These are phyloP conservation scores for Cherax quadricarinatus DNA, from an alignment of 1,140 invertebrate genomes.

Conservation along the genomic window DNA sequence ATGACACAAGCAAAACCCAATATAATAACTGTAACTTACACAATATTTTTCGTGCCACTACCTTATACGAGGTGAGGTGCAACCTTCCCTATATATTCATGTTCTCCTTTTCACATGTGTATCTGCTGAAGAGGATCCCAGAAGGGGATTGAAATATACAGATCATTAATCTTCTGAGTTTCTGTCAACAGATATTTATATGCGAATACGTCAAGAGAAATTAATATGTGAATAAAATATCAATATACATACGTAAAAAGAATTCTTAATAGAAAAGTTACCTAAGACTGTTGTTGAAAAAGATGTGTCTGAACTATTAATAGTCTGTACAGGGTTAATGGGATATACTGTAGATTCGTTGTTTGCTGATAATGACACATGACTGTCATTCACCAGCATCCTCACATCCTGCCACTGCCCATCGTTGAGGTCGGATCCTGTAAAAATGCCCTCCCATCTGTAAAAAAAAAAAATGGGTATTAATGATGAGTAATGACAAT, in stretches of 20 bases:
- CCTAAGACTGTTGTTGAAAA: constrained; percentile 77
- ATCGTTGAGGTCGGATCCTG: constrained; percentile 88
- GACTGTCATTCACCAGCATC: constrained; percentile 89
- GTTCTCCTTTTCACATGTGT: no score
- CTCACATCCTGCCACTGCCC: constrained; percentile 89
- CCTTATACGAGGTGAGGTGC: no score
- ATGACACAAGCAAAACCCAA: no score
- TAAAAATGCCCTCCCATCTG: constrained; percentile 88
- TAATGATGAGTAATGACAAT: neutral
- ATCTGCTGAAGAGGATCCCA: no score
- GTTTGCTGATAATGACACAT: constrained; percentile 89
- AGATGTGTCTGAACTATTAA: constrained; percentile 71
- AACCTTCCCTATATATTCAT: no score
- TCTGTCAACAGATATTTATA: no score
- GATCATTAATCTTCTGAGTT: no score
- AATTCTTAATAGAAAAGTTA: constrained; percentile 3
- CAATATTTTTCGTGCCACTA: no score
- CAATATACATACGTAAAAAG: neutral
- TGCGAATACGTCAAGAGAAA: no score
- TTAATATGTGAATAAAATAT: no score
- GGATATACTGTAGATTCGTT: constrained; percentile 93
- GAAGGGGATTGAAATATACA: no score
- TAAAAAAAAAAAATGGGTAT: neutral
- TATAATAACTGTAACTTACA: no score
- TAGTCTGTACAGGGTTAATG: constrained; percentile 84